Evolutionary conservation across 2,888 invertebrate genomes (phyloP), one percentile per base, ranked within the genome.

Genomic region (Epicampocera succincta): DNA sequence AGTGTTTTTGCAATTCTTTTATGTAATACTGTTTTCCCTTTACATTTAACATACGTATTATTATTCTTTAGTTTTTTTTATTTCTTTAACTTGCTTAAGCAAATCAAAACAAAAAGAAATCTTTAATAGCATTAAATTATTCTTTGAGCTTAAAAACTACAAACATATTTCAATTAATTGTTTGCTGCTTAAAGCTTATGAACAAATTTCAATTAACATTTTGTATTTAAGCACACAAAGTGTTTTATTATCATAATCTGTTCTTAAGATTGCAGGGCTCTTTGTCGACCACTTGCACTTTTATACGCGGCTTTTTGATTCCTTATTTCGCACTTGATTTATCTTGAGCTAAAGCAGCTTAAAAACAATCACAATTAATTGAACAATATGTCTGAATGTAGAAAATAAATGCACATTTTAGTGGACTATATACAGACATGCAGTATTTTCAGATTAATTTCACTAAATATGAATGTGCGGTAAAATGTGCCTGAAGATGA

Each of bases 201-300:
- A 42, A 56, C 9, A 8, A n/a, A n/a, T n/a, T n/a, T n/a, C n/a
- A n/a, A n/a, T n/a, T n/a, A n/a, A n/a, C n/a, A n/a, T n/a, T n/a
- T n/a, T n/a, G n/a, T 46, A 75, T 75, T 72, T 65, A 50, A 44
- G 40, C 61, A 29, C 66, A 72, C 40, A 54, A 80, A 76, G 60
- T 66, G 60, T 71, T 66, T 33, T 60, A 25, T 76, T 76, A 80
- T 75, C 80, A 40, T 80, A 80, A 80, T 71, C 80, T 66, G 54
- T 40, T 33, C 38, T 42, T 52, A 56, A 58, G 8, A 21, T 33
- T 63, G 19, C 38, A n/a, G 33, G 29, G 52, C 33, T 74, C 21
- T 38, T 46, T 46, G 5, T 33, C 8, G 29, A 15, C 11, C 11
- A 46, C 15, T 38, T 54, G 13, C 17, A 29, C 1, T 29, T n/a